Conservation (phyloP, 2,888 invertebrate species). For the Hemaris fuciformis region DNA sequence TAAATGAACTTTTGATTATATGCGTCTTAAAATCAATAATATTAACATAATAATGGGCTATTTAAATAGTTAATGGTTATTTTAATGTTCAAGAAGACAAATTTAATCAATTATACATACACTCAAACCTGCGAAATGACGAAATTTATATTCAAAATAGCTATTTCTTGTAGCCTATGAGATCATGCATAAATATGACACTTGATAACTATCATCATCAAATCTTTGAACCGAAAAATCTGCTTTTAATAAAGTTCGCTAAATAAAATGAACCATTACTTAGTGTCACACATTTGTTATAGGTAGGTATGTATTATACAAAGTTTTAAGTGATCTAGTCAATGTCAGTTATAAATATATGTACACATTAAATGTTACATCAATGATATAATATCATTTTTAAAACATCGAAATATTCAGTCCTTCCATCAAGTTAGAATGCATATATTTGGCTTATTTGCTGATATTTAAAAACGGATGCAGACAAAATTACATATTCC, state of each 20-base stretch:
- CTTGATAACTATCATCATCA: neutral
- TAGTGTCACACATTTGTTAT: too few species aligned
- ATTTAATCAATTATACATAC: slow-evolving; percentile 17
- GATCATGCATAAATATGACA: neutral
- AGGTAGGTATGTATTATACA: too few species aligned
- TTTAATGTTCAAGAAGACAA: slow-evolving; percentile 11
- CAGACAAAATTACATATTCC: neutral
- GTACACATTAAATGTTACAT: too few species aligned
- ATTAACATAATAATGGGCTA: slow-evolving; percentile 19
- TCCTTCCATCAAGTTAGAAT: too few species aligned
- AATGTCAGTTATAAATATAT: neutral
- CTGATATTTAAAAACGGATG: neutral
- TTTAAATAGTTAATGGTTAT: slow-evolving; percentile 20
- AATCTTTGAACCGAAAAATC: neutral
- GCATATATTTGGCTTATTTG: neutral
- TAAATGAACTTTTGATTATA: slow-evolving; percentile 9
- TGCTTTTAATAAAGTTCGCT: too few species aligned
- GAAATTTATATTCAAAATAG: slow-evolving; percentile 4
- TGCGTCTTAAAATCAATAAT: slow-evolving; percentile 14
- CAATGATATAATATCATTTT: too few species aligned
- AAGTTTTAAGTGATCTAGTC: too few species aligned
- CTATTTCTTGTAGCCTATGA: neutral
- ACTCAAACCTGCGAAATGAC: neutral
- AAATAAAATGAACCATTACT: neutral
- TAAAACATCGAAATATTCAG: too few species aligned